These are phyloP conservation scores for Amorpha juglandis DNA, from an alignment of 2,888 invertebrate genomes.

Conservation along the genomic window DNA sequence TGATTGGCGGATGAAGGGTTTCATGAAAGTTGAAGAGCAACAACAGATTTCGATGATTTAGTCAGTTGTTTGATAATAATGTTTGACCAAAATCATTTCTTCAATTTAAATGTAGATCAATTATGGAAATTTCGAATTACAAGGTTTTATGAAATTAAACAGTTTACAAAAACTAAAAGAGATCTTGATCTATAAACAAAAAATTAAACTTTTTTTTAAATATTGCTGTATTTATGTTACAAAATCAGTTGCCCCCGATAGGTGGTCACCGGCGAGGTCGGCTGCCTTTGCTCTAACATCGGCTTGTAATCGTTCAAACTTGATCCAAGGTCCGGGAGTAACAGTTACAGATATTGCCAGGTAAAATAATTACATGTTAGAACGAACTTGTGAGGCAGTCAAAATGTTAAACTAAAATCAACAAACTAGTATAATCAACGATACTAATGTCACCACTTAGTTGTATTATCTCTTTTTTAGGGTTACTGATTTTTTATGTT, in stretches of 20 bases:
- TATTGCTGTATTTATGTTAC: not conserved
- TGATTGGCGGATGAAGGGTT: too few species aligned
- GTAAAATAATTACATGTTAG: not conserved
- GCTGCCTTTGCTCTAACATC: not conserved
- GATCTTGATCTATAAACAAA: constrained; percentile 1
- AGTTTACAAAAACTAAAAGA: not conserved
- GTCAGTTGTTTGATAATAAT: too few species aligned
- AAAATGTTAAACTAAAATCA: too few species aligned
- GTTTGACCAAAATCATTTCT: too few species aligned
- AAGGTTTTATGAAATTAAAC: not conserved
- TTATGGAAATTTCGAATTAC: not conserved
- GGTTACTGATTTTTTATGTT: too few species aligned
- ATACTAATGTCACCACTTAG: too few species aligned
- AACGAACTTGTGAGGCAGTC: not conserved
- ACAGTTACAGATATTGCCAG: not conserved
- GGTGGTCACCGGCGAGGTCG: not conserved
- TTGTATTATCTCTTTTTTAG: too few species aligned
- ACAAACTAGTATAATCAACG: too few species aligned
- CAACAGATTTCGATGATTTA: too few species aligned
- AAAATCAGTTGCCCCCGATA: constrained; percentile 6
- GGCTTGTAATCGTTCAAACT: not conserved
- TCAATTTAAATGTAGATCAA: not conserved
- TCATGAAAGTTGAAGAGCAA: too few species aligned
- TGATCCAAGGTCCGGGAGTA: not conserved
- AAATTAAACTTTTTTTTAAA: not conserved